phyloP scores from a whole-genome alignment of 2,888 invertebrate species.

The Cryptocephalus moraei region DNA sequence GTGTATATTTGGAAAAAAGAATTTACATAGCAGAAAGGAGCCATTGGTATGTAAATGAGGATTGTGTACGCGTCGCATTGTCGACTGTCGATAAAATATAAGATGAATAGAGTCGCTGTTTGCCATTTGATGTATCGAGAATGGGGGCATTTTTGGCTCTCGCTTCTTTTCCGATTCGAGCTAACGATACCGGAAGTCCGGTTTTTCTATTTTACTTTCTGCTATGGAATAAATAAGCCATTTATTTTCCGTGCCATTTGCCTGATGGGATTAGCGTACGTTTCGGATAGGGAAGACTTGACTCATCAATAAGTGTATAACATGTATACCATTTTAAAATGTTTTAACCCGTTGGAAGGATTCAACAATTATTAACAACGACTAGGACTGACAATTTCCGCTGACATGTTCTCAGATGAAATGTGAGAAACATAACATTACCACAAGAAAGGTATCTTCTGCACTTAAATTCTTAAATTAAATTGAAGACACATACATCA shows the following conservation, averaged over 20 bases:
- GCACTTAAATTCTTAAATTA: no score
- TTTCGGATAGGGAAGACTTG: neutral
- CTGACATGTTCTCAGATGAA: no score
- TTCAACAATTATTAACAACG: no score
- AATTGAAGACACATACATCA: no score
- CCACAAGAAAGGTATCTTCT: no score
- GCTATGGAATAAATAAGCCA: conserved; percentile 32
- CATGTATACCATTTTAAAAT: no score
- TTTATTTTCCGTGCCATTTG: conserved; percentile 27
- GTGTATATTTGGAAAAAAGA: conserved; percentile 34
- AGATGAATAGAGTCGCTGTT: conserved; percentile 32
- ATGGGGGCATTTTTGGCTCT: conserved; percentile 30
- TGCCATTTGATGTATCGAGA: conserved; percentile 25
- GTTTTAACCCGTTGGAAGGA: no score
- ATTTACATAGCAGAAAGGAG: conserved; percentile 38
- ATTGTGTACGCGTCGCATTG: conserved; percentile 33
- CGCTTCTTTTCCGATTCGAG: neutral
- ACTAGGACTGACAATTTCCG: no score
- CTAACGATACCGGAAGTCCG: conserved; percentile 36
- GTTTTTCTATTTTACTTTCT: conserved; percentile 35
- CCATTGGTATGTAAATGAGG: conserved; percentile 40
- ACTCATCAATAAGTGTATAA: no score
- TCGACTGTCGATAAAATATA: conserved; percentile 40
- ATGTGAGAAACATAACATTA: no score
- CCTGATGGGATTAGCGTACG: conserved; percentile 17